These are phyloP conservation scores for Ennomos fuscantarius DNA, from an alignment of 2,888 invertebrate genomes.

Conservation along the genomic window DNA sequence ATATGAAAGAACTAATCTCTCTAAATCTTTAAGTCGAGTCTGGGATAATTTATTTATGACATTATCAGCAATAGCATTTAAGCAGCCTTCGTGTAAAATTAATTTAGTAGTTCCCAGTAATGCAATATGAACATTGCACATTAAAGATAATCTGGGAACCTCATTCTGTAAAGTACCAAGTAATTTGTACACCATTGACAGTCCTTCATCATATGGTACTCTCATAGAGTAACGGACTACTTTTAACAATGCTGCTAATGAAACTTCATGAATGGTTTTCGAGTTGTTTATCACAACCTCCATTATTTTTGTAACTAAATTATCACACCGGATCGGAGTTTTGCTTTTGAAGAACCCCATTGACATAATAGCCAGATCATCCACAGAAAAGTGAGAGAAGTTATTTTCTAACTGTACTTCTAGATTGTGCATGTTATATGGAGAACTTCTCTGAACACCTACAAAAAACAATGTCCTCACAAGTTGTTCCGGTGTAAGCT, in stretches of 20 bases:
- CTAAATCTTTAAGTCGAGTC: slow-evolving; percentile 90
- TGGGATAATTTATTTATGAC: slow-evolving; percentile 74
- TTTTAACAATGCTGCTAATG: slow-evolving; percentile 88
- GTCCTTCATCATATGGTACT: slow-evolving; percentile 67
- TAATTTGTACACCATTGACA: slow-evolving; percentile 65
- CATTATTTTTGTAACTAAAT: slow-evolving; percentile 80
- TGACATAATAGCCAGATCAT: slow-evolving; percentile 89
- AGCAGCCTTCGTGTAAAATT: slow-evolving; percentile 65
- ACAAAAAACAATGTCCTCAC: slow-evolving; percentile 89
- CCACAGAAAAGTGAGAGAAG: slow-evolving; percentile 84
- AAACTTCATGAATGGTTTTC: slow-evolving; percentile 86
- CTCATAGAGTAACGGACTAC: slow-evolving; percentile 85
- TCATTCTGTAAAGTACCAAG: slow-evolving; percentile 82
- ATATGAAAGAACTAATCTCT: slow-evolving; percentile 87
- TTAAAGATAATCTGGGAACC: slow-evolving; percentile 84
- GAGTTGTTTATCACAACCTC: slow-evolving; percentile 77
- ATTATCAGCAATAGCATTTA: slow-evolving; percentile 77
- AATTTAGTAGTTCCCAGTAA: slow-evolving; percentile 84
- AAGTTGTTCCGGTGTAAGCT: slow-evolving; percentile 85
- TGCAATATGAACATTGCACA: slow-evolving; percentile 88
- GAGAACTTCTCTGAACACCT: slow-evolving; percentile 84
- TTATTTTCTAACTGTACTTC: slow-evolving; percentile 83
- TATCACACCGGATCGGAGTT: slow-evolving; percentile 84
- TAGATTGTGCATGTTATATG: slow-evolving; percentile 87
- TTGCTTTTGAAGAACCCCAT: slow-evolving; percentile 92